Percentiles rank a stretch among this genome's conserved stretches.
These are phyloP conservation scores for Catostomus latipinnis DNA, from an alignment of 2,797 vertebrate genomes.

Conservation along the genomic window DNA sequence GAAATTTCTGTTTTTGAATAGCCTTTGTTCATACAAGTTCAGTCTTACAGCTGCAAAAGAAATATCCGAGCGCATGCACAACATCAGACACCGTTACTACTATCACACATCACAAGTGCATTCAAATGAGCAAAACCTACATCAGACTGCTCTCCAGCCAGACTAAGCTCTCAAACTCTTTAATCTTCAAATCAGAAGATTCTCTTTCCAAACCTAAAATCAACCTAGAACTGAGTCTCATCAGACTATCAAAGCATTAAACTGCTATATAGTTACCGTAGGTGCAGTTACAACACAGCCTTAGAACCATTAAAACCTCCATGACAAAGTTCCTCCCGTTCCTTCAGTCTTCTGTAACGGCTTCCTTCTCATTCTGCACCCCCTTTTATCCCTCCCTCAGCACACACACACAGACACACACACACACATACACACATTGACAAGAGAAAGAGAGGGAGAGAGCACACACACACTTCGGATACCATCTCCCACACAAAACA, in stretches of 20 bases:
- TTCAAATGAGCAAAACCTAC: too few relatives aligned
- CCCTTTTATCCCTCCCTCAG: constrained; percentile 65
- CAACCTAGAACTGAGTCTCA: background rate
- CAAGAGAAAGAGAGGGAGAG: constrained; percentile 38
- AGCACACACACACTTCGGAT: background rate
- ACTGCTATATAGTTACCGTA: constrained; percentile 84
- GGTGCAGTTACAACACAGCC: constrained; percentile 97
- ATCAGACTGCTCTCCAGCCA: too few relatives aligned
- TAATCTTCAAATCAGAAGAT: too few relatives aligned
- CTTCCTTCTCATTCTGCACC: constrained; percentile 20
- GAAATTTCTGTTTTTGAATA: too few relatives aligned
- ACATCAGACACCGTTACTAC: too few relatives aligned
- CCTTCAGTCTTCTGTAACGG: constrained; percentile 40
- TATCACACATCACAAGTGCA: too few relatives aligned
- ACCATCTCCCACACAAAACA: constrained; percentile 1
- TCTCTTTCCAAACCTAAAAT: background rate
- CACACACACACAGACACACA: constrained; percentile 60
- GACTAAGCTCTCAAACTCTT: too few relatives aligned
- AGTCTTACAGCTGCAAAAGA: too few relatives aligned
- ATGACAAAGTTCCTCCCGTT: constrained; percentile 78
- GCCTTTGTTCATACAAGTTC: too few relatives aligned
- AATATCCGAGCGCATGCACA: too few relatives aligned
- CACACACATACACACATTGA: constrained; percentile 56
- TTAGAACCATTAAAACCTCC: constrained; percentile 93
- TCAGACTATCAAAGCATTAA: background rate